Base-by-base conservation (phyloP, 2,888 invertebrate species). In the Tricholauxania praeusta region DNA sequence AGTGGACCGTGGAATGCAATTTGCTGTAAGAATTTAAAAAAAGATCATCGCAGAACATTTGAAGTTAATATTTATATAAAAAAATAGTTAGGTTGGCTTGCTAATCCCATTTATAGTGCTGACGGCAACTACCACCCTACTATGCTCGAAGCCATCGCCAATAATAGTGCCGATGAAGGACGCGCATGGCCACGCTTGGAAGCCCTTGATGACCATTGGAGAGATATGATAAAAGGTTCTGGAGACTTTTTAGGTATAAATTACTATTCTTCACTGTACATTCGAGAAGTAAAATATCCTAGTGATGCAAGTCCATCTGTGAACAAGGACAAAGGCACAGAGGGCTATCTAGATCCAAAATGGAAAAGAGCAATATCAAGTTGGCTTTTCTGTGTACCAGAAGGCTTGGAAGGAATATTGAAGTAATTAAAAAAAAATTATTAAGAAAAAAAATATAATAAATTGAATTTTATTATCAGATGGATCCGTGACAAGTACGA, bases 401-500 rank as follows among this genome's bases (percentile, higher is more conserved):
- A 81, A 62, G 84, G 84, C 15, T 74, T 84, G 12, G 78, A 80
- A 49, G 80, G 77, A 32, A 49, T 81, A 64, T 71, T 81, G 39
- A 80, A 80, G 80, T 81, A 60, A 10, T 4, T 1, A 10, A 10
- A 39, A 10, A 1, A 7, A 39, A 39, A 2, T 39, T 10, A 39
- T 39, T 7, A 39, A 39, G 1, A 39, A 1, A 39, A 7, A 39
- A 10, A 39, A 3, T 28, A 2, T 5, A 39, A 39, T 39, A 39
- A 10, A 39, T 39, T 39, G 7, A 28, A 28, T 39, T 64, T 39
- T 15, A 32, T 51, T 69, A 55, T 15, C 47, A 84, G 83, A 47
- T 91, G 90, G 89, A 88, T 92, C 19, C 90, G 89, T 76, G 82
- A 89, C 0, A 87, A 87, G 39, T 92, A 90, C 81, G 87, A 89